Base-by-base conservation (phyloP, 2,888 invertebrate species). In the Drosophila engyochracea region DNA sequence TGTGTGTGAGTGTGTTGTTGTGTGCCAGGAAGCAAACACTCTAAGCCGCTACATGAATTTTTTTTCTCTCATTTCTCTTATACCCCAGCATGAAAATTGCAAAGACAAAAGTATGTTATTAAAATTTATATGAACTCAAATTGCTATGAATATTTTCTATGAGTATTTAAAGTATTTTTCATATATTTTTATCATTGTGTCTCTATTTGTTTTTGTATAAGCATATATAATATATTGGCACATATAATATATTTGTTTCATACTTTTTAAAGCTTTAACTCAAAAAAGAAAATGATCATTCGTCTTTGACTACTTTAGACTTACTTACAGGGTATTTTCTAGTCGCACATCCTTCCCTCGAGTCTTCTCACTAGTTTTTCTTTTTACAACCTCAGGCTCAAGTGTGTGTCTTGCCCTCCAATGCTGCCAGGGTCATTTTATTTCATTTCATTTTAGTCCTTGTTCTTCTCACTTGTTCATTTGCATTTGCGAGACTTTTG, bases 11-110 rank as follows among this genome's bases (percentile, higher is more conserved):
- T 59, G 63, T 74, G 74, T 65, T 76, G 71, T 74, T 76, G 74
- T 85, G 74, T 61, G 87, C 74, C 89, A 85, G 85, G 89, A 85
- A 85, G 78, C 89, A 89, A 87, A 82, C 89, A 85, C 82, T 87
- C 74, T 72, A 69, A 57, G 79, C 76, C 76, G 68, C 76, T 68
- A 74, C 88, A 83, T 85, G 66, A 55, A 70, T 54, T 58, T 58
- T 62, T 66, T 68, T 66, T 66, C 37, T n/a, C 14, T 54, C 41
- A 31, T 14, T 52, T 41, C 25, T 14, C 49, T 22, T n/a, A 61
- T 68, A 67, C 68, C 53, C 76, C 16, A 30, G 28, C 28, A 51
- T 5, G 7, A n/a, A 49, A 30, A 19, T 7, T 19, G 2, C 14
- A 22, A 22, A 14, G 14, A 7, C 14, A 14, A 22, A 22, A 22